Percentiles rank a stretch among this genome's conserved stretches.
These are phyloP conservation scores for Anisognathus igniventris DNA, from an alignment of 2,797 vertebrate genomes.

Conservation along the genomic window DNA sequence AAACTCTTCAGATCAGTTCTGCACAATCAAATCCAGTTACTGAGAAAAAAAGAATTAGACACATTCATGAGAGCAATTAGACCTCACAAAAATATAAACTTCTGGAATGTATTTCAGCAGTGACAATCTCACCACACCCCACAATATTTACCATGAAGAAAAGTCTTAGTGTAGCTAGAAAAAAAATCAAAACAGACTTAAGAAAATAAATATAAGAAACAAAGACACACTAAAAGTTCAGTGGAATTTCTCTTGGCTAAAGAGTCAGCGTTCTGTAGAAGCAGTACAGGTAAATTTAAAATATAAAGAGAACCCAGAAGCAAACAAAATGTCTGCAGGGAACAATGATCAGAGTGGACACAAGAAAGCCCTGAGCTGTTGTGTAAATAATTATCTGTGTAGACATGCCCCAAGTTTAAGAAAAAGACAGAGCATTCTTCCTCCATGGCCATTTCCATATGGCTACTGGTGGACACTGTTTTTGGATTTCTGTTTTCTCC, in stretches of 20 bases:
- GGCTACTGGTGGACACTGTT: neutral
- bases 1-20: neutral
- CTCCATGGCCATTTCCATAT: neutral
- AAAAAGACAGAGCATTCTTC: neutral
- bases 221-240: neutral
- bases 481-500: neutral
- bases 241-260: neutral
- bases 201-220: neutral
- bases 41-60: neutral
- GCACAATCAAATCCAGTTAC: neutral
- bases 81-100: neutral
- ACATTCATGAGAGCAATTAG: neutral
- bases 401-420: neutral
- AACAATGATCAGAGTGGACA: neutral
- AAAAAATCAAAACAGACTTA: neutral
- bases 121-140: neutral
- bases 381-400: neutral
- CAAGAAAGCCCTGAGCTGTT: neutral
- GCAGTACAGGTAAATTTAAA: neutral
- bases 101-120: neutral
- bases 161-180: neutral
- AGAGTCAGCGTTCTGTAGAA: neutral
- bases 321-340: neutral
- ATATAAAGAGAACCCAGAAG: neutral
- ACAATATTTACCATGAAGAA: neutral